These are phyloP conservation scores for Catharus ustulatus DNA, from an alignment of 2,797 vertebrate species.

Conservation along the genomic window DNA sequence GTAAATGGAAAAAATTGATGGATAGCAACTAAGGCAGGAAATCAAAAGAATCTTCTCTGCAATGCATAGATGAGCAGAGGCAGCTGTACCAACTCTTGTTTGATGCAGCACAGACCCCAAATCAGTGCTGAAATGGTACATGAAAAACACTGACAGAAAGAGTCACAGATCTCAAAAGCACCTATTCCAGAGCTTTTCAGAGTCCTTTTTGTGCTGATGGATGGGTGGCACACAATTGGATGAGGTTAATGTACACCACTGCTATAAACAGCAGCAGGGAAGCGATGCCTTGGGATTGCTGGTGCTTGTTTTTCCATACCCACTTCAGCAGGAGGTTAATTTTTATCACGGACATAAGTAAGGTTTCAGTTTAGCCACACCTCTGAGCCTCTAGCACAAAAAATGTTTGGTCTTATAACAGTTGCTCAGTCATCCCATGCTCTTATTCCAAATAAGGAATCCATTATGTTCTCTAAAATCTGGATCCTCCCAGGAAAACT, in stretches of 20 bases:
- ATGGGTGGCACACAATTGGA: not conserved
- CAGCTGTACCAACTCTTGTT: not conserved
- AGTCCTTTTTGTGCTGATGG: not conserved
- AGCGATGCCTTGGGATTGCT: accelerated
- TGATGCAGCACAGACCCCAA: not conserved
- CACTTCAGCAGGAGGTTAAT: not conserved
- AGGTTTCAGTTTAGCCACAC: not conserved
- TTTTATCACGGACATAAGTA: not conserved
- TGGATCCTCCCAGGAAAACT: not conserved
- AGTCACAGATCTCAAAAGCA: not conserved
- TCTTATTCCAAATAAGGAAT: not conserved
- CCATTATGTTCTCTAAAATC: not conserved
- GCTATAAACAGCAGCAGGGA: not conserved
- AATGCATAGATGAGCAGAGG: not conserved
- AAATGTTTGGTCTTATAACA: not conserved
- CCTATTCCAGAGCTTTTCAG: not conserved
- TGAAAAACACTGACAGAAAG: not conserved
- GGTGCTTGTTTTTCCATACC: not conserved
- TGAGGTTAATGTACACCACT: not conserved
- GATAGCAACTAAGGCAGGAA: not conserved
- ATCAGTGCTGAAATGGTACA: not conserved
- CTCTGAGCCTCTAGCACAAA: not conserved
- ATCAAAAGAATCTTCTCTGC: not conserved
- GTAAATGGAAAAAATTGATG: not conserved
- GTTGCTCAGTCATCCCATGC: not conserved